These are phyloP conservation scores for Macrosoma leucophasiata DNA, from an alignment of 2,888 invertebrate species.

Conservation along the genomic window DNA sequence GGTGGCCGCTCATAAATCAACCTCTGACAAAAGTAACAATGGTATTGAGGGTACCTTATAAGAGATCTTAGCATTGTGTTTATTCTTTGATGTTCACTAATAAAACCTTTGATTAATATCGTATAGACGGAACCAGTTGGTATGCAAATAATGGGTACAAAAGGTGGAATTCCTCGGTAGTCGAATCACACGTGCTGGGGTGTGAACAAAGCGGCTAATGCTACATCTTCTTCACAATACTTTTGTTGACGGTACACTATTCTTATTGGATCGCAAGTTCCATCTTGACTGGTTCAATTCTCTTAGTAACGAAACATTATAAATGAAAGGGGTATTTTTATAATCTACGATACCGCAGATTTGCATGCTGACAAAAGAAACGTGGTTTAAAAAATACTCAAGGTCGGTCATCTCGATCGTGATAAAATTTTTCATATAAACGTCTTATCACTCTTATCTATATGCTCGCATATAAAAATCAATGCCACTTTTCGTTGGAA, in stretches of 20 bases:
- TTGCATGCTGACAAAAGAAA: no score
- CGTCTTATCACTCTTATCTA: no score
- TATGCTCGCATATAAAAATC: no score
- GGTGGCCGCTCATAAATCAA: slow-evolving; percentile 75
- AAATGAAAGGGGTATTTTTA: no score
- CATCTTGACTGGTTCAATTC: slow-evolving; percentile 32
- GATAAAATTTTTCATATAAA: no score
- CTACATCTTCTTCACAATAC: slow-evolving; percentile 61
- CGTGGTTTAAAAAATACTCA: no score
- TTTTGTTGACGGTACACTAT: slow-evolving; percentile 44
- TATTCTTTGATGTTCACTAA: slow-evolving; percentile 75
- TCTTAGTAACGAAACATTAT: no score
- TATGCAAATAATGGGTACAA: slow-evolving; percentile 71
- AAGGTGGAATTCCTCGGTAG: slow-evolving; percentile 56
- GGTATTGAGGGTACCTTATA: slow-evolving; percentile 75
- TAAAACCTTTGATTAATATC: slow-evolving; percentile 77
- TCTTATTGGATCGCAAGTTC: slow-evolving; percentile 38
- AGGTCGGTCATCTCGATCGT: no score
- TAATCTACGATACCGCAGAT: no score
- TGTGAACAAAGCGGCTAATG: slow-evolving; percentile 56
- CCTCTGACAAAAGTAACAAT: slow-evolving; percentile 74
- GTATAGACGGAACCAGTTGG: slow-evolving; percentile 70
- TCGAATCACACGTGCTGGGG: slow-evolving; percentile 67
- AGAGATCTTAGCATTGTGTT: slow-evolving; percentile 74
- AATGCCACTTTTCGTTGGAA: no score